Evolutionary conservation across 2,797 vertebrate species (phyloP), one percentile per base, ranked within the genome.

Genomic region (Fistularia tabacaria): DNA sequence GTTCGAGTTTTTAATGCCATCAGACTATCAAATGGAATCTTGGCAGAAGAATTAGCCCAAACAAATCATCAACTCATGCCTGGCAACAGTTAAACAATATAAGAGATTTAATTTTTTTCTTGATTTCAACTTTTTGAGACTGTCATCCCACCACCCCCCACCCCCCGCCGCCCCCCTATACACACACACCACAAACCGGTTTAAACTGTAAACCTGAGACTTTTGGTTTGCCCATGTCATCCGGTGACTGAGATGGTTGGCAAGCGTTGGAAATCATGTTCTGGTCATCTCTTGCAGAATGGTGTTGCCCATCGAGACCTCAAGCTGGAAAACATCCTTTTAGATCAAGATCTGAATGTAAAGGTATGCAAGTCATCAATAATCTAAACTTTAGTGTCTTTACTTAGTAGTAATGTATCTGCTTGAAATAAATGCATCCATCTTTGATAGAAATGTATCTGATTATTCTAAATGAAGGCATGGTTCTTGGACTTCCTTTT

Each of bases 271-370:
- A 38, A 3, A 73, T 14, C 9, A 64, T n/a, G 58, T 40, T 64
- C 47, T 15, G 44, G 10, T 66, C 10, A 25, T 66, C 49, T 77
- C 51, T 69, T 79, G 57, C 72, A 93, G 92, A 92, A 88, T 5
- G 85, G 85, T 9, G 85, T 93, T 38, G 91, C 91, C 61, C 92
- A 93, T 79, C 87, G 91, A 64, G 92, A 93, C 79, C 89, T 93
- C 48, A 93, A 93, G 76, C 82, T 93, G 56, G 92, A 93, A 74
- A 93, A 93, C 78, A 90, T 93, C 60, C 89, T 93, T 54, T 75
- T 93, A 66, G 91, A 92, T 76, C 76, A 87, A 76, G 89, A 92
- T 61, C 60, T 90, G 3, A 91, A 90, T 38, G 90, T 92, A 8
- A 93, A 93, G 91, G 92, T 93, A 69, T 3, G 3, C 40, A 14